Percentiles rank a stretch among this genome's conserved stretches.
Evolutionary conservation across 1,140 invertebrate species (phyloP).

Genomic region (Apis laboriosa): DNA sequence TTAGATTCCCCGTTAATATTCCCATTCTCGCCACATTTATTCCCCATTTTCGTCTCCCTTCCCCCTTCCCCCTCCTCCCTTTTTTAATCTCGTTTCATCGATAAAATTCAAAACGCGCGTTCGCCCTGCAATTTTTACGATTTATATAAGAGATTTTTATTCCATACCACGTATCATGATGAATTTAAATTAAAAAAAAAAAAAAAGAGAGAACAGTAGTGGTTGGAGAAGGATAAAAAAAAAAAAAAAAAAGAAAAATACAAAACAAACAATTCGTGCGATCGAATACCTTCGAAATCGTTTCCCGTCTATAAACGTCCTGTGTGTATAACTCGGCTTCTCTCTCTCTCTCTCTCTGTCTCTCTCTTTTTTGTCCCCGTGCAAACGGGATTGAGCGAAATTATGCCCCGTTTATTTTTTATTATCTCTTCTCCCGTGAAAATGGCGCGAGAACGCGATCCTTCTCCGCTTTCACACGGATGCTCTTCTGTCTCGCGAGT

Average conservation of each 20-base stretch:
- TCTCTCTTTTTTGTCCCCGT: not conserved
- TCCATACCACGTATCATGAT: not conserved
- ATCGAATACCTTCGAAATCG: not conserved
- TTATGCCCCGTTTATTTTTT: not conserved
- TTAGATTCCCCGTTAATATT: not conserved
- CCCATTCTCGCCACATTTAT: too few relatives aligned
- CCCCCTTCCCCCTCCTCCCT: too few relatives aligned
- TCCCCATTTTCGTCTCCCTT: not conserved
- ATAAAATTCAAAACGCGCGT: not conserved
- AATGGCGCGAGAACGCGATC: not conserved
- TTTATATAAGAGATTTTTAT: slow-evolving; percentile 15
- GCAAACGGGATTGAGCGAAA: not conserved
- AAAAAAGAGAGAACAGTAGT: not conserved
- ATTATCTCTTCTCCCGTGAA: not conserved
- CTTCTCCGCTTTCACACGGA: not conserved
- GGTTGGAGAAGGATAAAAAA: not conserved
- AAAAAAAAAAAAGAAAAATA: not conserved
- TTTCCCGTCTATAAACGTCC: not conserved
- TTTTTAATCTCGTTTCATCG: not conserved
- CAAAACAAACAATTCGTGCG: slow-evolving; percentile 14
- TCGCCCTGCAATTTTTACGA: not conserved
- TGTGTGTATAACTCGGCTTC: not conserved
- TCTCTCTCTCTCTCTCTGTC: too few relatives aligned
- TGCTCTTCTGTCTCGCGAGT: not conserved
- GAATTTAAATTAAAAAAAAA: not conserved